Evolutionary conservation across 2,797 vertebrate species (phyloP).

Genomic region (Sarcoramphus papa): DNA sequence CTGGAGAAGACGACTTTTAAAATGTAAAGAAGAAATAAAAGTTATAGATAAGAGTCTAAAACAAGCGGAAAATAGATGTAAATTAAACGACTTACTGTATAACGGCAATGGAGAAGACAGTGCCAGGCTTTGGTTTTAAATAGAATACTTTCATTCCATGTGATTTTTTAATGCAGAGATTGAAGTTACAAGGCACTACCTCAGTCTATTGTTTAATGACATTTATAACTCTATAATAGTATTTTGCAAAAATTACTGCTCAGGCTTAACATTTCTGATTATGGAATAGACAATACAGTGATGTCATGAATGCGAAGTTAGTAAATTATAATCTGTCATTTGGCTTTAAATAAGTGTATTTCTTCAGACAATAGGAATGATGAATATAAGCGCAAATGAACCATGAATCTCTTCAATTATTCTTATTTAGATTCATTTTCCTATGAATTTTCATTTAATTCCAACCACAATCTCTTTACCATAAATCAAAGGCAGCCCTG

Average conservation of each 20-base stretch:
- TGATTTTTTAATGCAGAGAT: constrained; percentile 56
- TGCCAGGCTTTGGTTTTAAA: constrained; percentile 54
- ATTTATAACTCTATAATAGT: constrained; percentile 72
- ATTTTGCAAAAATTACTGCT: constrained; percentile 70
- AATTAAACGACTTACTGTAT: constrained; percentile 32
- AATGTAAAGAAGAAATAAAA: constrained; percentile 56
- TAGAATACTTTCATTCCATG: constrained; percentile 40
- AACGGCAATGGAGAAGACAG: background rate
- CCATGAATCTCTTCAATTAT: constrained; percentile 74
- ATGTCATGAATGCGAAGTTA: constrained; percentile 68
- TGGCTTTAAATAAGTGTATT: constrained; percentile 70
- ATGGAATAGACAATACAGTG: constrained; percentile 69
- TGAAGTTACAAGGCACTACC: constrained; percentile 64
- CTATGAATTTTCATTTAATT: constrained; percentile 71
- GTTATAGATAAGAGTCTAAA: constrained; percentile 28
- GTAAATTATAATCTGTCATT: constrained; percentile 70
- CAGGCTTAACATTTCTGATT: constrained; percentile 67
- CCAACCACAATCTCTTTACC: constrained; percentile 59
- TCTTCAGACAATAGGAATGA: constrained; percentile 72
- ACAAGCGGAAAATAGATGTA: constrained; percentile 2
- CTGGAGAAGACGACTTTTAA: constrained; percentile 46
- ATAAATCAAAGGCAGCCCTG: constrained; percentile 62
- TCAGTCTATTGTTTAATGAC: constrained; percentile 72
- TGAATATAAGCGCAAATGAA: constrained; percentile 73
- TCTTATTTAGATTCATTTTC: constrained; percentile 76